These are phyloP conservation scores for Ceraclea dissimilis DNA, from an alignment of 2,888 invertebrate species.

Conservation along the genomic window DNA sequence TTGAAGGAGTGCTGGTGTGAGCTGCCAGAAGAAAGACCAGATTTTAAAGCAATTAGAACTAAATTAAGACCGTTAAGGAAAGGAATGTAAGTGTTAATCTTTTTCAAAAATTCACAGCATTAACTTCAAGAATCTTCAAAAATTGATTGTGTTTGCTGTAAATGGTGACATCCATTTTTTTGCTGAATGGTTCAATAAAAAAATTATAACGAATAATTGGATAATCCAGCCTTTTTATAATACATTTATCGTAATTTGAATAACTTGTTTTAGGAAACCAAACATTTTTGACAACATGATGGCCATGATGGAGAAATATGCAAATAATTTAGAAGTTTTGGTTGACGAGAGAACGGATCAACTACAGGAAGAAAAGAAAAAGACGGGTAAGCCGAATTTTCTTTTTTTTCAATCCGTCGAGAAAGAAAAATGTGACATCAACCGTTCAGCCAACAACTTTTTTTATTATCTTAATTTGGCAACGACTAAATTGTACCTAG, in stretches of 20 bases:
- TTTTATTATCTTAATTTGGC: no score
- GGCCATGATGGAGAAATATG: slow-evolving; percentile 96
- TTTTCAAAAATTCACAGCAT: slow-evolving; percentile 4
- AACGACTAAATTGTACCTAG: no score
- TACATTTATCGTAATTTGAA: no score
- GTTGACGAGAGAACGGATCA: slow-evolving; percentile 93
- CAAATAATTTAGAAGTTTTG: slow-evolving; percentile 86
- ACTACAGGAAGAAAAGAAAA: slow-evolving; percentile 91
- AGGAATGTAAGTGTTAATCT: slow-evolving; percentile 66
- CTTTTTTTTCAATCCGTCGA: no score
- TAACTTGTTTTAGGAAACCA: slow-evolving; percentile 73
- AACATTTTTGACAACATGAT: slow-evolving; percentile 98
- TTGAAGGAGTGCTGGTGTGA: slow-evolving; percentile 85
- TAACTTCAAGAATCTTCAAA: slow-evolving; percentile 5
- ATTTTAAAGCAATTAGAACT: slow-evolving; percentile 74
- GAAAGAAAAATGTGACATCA: no score
- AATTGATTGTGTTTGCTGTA: background rate
- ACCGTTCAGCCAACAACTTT: no score
- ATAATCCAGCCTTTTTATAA: no score
- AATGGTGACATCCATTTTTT: background rate
- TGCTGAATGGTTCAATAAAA: background rate
- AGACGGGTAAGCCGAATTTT: slow-evolving; percentile 72
- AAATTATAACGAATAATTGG: no score
- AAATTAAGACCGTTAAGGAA: slow-evolving; percentile 74
- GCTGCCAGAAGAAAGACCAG: slow-evolving; percentile 69